Evolutionary conservation across 2,888 invertebrate species (phyloP), one percentile per base, ranked within the genome.

Genomic region (Drosophila buzzatii): DNA sequence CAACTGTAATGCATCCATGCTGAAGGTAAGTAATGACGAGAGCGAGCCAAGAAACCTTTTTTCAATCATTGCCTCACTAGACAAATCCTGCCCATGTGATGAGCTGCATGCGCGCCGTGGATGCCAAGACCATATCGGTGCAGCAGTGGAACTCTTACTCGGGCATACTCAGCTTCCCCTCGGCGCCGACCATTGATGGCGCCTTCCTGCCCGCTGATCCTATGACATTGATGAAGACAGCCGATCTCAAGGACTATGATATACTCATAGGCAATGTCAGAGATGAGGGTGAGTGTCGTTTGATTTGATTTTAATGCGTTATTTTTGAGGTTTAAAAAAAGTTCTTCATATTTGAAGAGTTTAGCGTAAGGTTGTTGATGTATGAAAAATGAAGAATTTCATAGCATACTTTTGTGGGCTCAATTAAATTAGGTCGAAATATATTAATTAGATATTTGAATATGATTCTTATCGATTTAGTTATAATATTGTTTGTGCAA

Each of bases 191-290:
- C 10, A 97, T 98, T 53, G 98, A 98, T 91, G 98, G 98, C 2
- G 95, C 96, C 62, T 98, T 98, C 93, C 94, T 98, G 76, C 96
- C 97, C 0, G 96, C 97, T 90, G 96, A 97, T 93, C 98, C 98
- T 0, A 95, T 96, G 91, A 97, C 97, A 64, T 94, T 98, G 94
- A 94, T 98, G 91, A 95, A 95, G 76, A 96, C 97, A 83, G 97
- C 97, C 7, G 96, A 96, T 92, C 97, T 97, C 89, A 96, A 96
- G 91, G 96, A 97, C 89, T 96, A 97, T 75, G 97, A 98, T 93
- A 96, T 99, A 70, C 94, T 99, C 88, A 95, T 99, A 82, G 99
- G 99, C 70, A 98, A 98, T 93, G 99, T 98, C 93, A 96, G 96
- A 92, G 98, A 99, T 92, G 99, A 99, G 95, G 98, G 98, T 97